Conservation (phyloP, 2,797 vertebrate genomes). For the Graptemys geographica region DNA sequence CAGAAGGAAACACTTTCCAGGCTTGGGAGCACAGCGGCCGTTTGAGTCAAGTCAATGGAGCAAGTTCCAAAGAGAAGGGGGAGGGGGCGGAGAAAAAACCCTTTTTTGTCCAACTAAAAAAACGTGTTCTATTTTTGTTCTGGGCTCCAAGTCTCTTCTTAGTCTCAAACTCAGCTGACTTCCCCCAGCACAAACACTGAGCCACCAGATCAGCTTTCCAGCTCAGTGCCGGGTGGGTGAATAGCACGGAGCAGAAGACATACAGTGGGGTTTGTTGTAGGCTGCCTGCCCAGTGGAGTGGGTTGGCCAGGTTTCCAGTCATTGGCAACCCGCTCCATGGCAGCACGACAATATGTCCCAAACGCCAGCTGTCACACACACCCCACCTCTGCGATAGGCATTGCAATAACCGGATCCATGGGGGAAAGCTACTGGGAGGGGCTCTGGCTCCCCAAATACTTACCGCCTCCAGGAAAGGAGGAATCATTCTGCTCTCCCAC, state of each 20-base stretch:
- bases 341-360: background rate
- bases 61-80: background rate
- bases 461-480: background rate
- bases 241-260: background rate
- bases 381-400: background rate
- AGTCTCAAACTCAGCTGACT: background rate
- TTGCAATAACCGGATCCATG: background rate
- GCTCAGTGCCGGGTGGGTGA: background rate
- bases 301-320: background rate
- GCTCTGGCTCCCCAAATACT: background rate
- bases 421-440: background rate
- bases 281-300: background rate
- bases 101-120: background rate
- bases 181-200: background rate
- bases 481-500: background rate
- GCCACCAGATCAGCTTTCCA: background rate
- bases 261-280: background rate
- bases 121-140: background rate
- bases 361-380: background rate
- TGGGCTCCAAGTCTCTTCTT: background rate
- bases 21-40: background rate
- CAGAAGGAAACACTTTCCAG: background rate
- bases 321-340: background rate
- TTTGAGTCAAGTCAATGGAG: background rate
- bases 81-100: background rate